These are phyloP conservation scores for Entomobrya proxima DNA, from an alignment of 2,888 invertebrate genomes.

Conservation along the genomic window DNA sequence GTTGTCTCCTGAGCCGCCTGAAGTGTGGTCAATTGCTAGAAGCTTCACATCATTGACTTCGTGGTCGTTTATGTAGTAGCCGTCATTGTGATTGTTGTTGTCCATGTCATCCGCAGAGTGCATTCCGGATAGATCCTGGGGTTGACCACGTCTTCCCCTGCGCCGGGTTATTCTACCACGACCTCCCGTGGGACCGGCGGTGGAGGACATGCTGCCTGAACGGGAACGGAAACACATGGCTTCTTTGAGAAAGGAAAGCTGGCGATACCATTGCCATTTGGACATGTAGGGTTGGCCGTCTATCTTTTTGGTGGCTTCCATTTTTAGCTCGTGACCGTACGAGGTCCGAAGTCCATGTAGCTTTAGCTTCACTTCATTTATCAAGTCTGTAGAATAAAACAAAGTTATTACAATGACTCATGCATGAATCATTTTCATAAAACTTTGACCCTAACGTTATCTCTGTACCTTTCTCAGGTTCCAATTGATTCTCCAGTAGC, in stretches of 20 bases:
- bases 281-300: slow-evolving; percentile 61
- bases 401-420: neutral
- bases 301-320: slow-evolving; percentile 63
- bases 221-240: slow-evolving; percentile 69
- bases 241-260: slow-evolving; percentile 68
- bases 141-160: slow-evolving; percentile 16
- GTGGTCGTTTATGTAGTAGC: slow-evolving; percentile 41
- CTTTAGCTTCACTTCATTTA: slow-evolving; percentile 69
- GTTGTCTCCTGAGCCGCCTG: neutral
- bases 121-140: neutral
- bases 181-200: slow-evolving; percentile 27
- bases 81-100: slow-evolving; percentile 54
- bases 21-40: slow-evolving; percentile 43
- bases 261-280: slow-evolving; percentile 71
- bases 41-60: slow-evolving; percentile 52
- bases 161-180: slow-evolving; percentile 25
- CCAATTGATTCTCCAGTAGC: slow-evolving; percentile 64
- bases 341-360: slow-evolving; percentile 68
- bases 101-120: slow-evolving; percentile 44
- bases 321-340: slow-evolving; percentile 68
- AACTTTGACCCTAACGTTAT: neutral
- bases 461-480: slow-evolving; percentile 64
- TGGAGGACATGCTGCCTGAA: slow-evolving; percentile 49
- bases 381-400: slow-evolving; percentile 45
- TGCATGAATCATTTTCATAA: neutral